Conservation (phyloP, 2,888 invertebrate species). For the Drosophila leonis region DNA sequence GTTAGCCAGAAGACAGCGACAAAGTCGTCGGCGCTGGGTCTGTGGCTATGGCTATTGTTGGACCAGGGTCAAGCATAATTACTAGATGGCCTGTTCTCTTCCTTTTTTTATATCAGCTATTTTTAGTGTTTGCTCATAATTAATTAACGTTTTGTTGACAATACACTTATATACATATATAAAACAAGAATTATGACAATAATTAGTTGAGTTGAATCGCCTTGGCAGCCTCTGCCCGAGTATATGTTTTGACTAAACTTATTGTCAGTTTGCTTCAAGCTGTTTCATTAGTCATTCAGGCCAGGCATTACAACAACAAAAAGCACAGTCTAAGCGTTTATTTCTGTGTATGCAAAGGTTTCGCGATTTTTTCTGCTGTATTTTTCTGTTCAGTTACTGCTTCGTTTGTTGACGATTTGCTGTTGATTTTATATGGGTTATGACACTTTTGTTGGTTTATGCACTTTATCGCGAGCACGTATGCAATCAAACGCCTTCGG, state of each 20-base stretch:
- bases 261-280: constrained; percentile 22
- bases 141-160: constrained; percentile 69
- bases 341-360: constrained; percentile 50
- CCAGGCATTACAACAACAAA: constrained; percentile 28
- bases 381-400: constrained; percentile 33
- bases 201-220: constrained; percentile 48
- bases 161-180: constrained; percentile 7
- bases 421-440: constrained; percentile 19
- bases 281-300: constrained; percentile 72
- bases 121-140: constrained; percentile 76
- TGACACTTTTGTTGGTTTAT: constrained; percentile 32
- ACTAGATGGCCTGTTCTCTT: constrained; percentile 50
- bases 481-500: constrained; percentile 24
- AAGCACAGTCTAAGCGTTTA: constrained; percentile 34
- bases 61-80: constrained; percentile 82
- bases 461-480: constrained; percentile 46
- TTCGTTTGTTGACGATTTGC: constrained; percentile 20
- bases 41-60: constrained; percentile 66
- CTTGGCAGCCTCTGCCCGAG: constrained; percentile 44
- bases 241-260: constrained; percentile 50
- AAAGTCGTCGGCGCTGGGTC: constrained; percentile 50
- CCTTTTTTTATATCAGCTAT: constrained; percentile 52
- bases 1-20: constrained; percentile 62
- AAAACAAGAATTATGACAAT: constrained; percentile 45
- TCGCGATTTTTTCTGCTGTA: constrained; percentile 28